Conservation (phyloP, 2,113 vertebrate genomes). For the Ciconia maguari region DNA sequence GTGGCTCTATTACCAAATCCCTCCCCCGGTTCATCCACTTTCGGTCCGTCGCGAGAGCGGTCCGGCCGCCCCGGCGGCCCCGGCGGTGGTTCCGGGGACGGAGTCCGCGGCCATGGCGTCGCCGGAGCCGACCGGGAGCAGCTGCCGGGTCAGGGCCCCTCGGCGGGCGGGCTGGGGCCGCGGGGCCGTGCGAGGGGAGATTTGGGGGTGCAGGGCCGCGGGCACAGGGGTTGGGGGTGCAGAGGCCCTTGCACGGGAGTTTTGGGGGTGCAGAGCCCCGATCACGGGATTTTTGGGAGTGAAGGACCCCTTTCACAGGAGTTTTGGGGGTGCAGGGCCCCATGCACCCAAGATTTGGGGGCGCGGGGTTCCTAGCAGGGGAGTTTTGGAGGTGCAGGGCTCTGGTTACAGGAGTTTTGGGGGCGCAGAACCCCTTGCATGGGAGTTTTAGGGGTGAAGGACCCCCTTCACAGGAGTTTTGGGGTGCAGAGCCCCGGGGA, state of each 20-base stretch:
- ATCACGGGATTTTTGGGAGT: too few species aligned
- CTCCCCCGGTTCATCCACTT: background rate
- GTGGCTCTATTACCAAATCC: accelerated
- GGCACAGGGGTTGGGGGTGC: too few species aligned
- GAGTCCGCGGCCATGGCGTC: background rate
- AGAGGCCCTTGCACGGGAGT: too few species aligned
- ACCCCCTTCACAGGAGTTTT: background rate
- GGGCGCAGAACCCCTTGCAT: background rate
- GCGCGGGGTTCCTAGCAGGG: background rate
- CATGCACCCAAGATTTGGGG: background rate
- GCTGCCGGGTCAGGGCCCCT: background rate
- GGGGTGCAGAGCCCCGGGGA: background rate
- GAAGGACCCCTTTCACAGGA: background rate
- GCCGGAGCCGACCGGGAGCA: background rate
- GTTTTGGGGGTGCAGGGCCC: background rate
- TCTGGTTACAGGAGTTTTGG: background rate
- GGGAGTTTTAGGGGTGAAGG: too few species aligned
- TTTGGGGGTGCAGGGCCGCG: too few species aligned
- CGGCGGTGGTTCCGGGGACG: background rate
- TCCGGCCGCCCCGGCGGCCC: background rate
- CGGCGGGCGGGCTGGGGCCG: background rate
- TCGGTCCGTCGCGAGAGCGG: background rate
- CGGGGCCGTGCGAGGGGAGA: too few species aligned
- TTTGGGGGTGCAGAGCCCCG: too few species aligned
- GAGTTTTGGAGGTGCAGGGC: too few species aligned